Evolutionary conservation across 2,888 invertebrate genomes (phyloP), one percentile per base, ranked within the genome.

Genomic region (Lasioglossum lativentre): DNA sequence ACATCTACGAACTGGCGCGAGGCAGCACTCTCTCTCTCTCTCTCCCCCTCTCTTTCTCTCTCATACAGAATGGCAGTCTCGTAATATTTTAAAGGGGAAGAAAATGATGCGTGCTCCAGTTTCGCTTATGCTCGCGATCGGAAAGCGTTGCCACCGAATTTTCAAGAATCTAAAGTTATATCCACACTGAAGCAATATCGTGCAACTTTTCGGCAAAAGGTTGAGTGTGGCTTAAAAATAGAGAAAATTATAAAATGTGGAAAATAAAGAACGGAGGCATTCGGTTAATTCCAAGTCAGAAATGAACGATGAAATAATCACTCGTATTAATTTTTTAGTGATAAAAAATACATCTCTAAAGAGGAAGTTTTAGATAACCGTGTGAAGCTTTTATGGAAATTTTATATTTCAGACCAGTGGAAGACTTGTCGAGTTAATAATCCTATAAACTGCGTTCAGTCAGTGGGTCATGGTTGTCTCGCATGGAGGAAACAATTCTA

Each of bases 381-480:
- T 23, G n/a, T 23, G n/a, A 27, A 16, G n/a, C 45, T 59, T 63
- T 40, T 68, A 68, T 70, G 52, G 16, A 59, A 45, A 76, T 75
- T 19, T 75, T 81, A 75, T 47, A 79, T 74, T 77, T 82, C 82
- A 77, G 78, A 82, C 81, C 80, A 84, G 70, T 77, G 59, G 83
- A 80, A 83, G 81, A 86, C 86, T 90, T 84, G 72, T 71, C 83
- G 88, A 89, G 91, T 90, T 90, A 74, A 87, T 91, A 91, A 92
- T 92, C 92, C 89, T 91, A 90, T 92, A 91, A 92, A 85, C 86
- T 86, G 78, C 72, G 78, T 82, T 76, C 72, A 63, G 78, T 52
- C 78, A 77, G 14, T 73, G 74, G 87, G 86, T 38, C 52, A 74
- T n/a, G 38, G 74, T 56, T 52, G 23, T 34, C 68, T 12, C 68